Conservation (phyloP, 92 coral and sea anemone species). For the Phenganax stokvisi region DNA sequence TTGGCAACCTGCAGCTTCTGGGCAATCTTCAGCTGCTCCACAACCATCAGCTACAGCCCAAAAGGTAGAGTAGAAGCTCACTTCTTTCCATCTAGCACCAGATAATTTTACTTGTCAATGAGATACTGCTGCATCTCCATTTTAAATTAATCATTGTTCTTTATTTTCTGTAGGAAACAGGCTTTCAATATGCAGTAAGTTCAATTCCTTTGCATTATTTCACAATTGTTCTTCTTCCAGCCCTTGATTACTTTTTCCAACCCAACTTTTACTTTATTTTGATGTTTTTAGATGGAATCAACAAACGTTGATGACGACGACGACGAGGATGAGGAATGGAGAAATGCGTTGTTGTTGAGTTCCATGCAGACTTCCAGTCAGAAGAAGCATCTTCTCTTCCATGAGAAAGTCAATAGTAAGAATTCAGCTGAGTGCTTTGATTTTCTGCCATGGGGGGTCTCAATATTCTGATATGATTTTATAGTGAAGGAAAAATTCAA, state of each 20-base stretch:
- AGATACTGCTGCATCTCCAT: too few species aligned
- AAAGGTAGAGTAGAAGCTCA: background rate
- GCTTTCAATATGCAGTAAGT: slow-evolving; percentile 1
- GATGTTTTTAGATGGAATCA: background rate
- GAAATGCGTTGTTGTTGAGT: background rate
- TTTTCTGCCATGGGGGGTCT: background rate
- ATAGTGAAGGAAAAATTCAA: slow-evolving; percentile 25
- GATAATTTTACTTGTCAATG: background rate
- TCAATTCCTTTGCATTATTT: background rate
- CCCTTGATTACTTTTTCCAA: too few species aligned
- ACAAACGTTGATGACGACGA: background rate
- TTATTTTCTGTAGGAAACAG: background rate
- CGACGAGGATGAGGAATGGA: slow-evolving; percentile 25
- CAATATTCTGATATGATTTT: background rate
- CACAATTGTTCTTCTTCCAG: too few species aligned
- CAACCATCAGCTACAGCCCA: background rate
- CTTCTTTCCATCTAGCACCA: background rate
- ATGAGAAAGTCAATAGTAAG: slow-evolving; percentile 27
- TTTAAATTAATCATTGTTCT: too few species aligned
- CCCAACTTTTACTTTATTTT: too few species aligned
- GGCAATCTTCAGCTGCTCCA: background rate
- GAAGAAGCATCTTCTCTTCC: slow-evolving; percentile 5
- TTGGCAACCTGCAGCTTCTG: background rate
- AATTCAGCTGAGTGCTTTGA: background rate
- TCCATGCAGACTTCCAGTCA: background rate